These are phyloP conservation scores for Rattus rattus DNA, from an alignment of 2,113 vertebrate species.

Conservation along the genomic window DNA sequence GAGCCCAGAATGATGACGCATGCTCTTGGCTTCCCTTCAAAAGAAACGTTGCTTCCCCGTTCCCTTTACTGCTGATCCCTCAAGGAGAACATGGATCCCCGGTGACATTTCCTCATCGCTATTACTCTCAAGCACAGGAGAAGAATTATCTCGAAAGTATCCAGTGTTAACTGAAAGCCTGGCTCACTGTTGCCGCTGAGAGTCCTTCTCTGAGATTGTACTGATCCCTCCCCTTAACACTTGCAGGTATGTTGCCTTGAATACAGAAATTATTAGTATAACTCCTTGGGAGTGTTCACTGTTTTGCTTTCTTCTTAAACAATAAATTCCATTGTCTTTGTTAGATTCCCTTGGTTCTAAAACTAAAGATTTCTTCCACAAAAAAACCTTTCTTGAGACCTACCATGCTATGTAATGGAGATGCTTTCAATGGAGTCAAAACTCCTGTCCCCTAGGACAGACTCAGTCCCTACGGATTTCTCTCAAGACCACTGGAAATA, in stretches of 20 bases:
- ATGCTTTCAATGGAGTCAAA: not conserved
- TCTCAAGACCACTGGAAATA: not conserved
- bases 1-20: slow-evolving; percentile 60
- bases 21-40: slow-evolving; percentile 67
- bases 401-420: not conserved
- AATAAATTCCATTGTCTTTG: slow-evolving; percentile 14
- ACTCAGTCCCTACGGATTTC: not conserved
- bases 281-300: not conserved
- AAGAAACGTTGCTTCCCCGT: slow-evolving; percentile 61
- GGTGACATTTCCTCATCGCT: slow-evolving; percentile 53
- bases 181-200: slow-evolving; percentile 8
- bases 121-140: slow-evolving; percentile 38
- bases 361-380: slow-evolving; percentile 32
- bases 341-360: slow-evolving; percentile 29
- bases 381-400: slow-evolving; percentile 38
- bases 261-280: slow-evolving; percentile 30
- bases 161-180: not conserved
- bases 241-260: not conserved
- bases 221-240: not conserved
- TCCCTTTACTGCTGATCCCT: slow-evolving; percentile 16
- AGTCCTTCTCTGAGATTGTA: not conserved
- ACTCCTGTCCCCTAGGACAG: slow-evolving; percentile 13
- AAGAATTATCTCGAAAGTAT: slow-evolving; percentile 49
- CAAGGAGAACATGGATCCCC: slow-evolving; percentile 47
- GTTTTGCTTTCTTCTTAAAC: not conserved